Percentiles rank a stretch among this genome's conserved stretches.
Evolutionary conservation across 2,888 invertebrate genomes (phyloP).

Genomic region (Glyphotaelius pellucidus): DNA sequence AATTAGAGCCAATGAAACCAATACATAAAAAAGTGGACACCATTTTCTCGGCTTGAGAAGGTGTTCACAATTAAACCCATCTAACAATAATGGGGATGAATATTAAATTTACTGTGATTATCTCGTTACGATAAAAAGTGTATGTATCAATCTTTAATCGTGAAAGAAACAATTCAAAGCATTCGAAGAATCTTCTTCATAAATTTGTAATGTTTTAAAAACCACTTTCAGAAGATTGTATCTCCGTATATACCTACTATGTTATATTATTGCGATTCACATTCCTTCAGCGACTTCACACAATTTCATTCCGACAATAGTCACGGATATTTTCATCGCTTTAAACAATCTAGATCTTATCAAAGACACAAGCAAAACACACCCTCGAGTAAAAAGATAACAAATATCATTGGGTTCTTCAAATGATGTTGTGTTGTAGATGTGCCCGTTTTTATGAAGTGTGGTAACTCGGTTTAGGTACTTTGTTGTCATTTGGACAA

Average conservation of each 20-base stretch:
- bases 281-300: slow-evolving; percentile 46
- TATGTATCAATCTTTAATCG: neutral
- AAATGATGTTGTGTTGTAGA: neutral
- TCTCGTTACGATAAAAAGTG: neutral
- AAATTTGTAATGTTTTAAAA: slow-evolving; percentile 11
- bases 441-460: neutral
- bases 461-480: neutral
- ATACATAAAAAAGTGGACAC: neutral
- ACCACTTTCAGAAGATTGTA: neutral
- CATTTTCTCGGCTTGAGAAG: neutral
- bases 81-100: neutral
- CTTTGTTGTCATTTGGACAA: slow-evolving; percentile 17
- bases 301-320: slow-evolving; percentile 38
- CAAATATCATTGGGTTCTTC: neutral
- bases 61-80: neutral
- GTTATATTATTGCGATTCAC: slow-evolving; percentile 11
- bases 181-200: neutral
- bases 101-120: neutral
- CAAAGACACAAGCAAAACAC: slow-evolving; percentile 19
- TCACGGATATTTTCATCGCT: slow-evolving; percentile 45
- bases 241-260: neutral
- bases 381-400: neutral
- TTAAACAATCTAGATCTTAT: slow-evolving; percentile 27
- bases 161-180: neutral
- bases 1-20: neutral